Evolutionary conservation across 2,888 invertebrate species (phyloP), one percentile per base, ranked within the genome.

Genomic region (Hypselothyrea guttata): DNA sequence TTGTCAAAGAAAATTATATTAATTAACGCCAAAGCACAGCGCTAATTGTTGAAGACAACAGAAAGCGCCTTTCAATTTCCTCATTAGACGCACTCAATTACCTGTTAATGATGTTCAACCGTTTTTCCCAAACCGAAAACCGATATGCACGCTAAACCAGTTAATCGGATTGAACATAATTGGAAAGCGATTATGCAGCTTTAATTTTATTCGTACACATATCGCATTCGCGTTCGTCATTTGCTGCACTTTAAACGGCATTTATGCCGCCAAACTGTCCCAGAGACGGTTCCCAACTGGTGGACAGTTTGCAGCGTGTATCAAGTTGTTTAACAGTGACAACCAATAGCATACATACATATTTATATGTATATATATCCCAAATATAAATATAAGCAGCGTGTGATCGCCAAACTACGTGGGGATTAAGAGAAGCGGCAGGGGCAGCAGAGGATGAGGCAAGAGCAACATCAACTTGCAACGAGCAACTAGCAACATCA

Each of bases 151-250:
- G 54, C 35, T 46, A 75, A 78, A 85, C 78, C 66, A 47, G 85
- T 84, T 83, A 49, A 78, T 51, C 53, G 52, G 63, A 66, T 64
- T 64, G 52, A 46, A 63, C 85, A 55, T 78, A 75, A 84, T 84
- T 62, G 86, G 74, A 71, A 76, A 82, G 77, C 66, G 57, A 81
- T 81, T 85, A 85, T 81, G 86, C 84, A 73, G 71, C 77, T 84
- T 56, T 64, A 69, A 61, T 64, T 64, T 68, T 70, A 82, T 63
- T 58, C 54, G 18, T 28, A 35, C n/a, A 45, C 41, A 15, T 9
- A 15, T 33, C 33, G 33, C 27, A 41, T 41, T 41, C 40, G 27
- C 12, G 27, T 38, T 9, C 12, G 27, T 38, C 7, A 16, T 15
- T 13, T 9, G 38, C 18, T 7, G 18, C 38, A n/a, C 38, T 38